phyloP scores from a whole-genome alignment of 1,140 invertebrate genomes.

The Apis dorsata region DNA sequence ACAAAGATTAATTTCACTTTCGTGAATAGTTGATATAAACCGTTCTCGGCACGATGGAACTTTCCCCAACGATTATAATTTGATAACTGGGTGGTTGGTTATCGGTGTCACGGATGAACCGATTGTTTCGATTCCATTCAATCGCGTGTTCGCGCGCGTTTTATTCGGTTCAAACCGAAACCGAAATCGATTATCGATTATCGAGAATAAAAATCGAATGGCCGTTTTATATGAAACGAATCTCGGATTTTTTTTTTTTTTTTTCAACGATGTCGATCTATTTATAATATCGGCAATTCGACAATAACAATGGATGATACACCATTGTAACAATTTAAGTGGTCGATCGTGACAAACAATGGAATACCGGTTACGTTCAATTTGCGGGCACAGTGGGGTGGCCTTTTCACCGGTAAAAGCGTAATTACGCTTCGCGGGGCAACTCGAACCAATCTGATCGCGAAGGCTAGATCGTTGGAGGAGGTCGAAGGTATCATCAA shows the following conservation, averaged over 20 bases:
- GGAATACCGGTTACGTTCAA: neutral
- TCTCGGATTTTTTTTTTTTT: too few relatives aligned
- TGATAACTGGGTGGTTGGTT: conserved; percentile 49
- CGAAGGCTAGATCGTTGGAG: conserved; percentile 18
- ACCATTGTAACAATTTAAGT: neutral
- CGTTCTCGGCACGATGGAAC: conserved; percentile 48
- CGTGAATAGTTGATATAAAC: conserved; percentile 47
- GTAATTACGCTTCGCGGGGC: conserved; percentile 5
- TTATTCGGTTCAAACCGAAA: conserved; percentile 17
- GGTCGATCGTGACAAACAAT: neutral
- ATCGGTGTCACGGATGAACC: conserved; percentile 26
- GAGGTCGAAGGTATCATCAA: conserved; percentile 38
- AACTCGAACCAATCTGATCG: neutral
- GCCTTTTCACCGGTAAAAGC: neutral
- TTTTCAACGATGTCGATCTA: too few relatives aligned
- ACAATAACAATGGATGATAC: too few relatives aligned
- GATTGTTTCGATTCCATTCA: conserved; percentile 45
- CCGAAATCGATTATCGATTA: neutral
- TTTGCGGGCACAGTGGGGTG: neutral
- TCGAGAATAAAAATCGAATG: neutral
- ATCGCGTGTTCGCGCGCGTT: neutral
- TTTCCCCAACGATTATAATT: conserved; percentile 23
- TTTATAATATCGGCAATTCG: neutral
- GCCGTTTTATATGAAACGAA: too few relatives aligned
- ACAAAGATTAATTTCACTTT: conserved; percentile 48